Evolutionary conservation across 2,797 vertebrate species (phyloP), one percentile per base, ranked within the genome.

Genomic region (Notoglanidium macrostoma): DNA sequence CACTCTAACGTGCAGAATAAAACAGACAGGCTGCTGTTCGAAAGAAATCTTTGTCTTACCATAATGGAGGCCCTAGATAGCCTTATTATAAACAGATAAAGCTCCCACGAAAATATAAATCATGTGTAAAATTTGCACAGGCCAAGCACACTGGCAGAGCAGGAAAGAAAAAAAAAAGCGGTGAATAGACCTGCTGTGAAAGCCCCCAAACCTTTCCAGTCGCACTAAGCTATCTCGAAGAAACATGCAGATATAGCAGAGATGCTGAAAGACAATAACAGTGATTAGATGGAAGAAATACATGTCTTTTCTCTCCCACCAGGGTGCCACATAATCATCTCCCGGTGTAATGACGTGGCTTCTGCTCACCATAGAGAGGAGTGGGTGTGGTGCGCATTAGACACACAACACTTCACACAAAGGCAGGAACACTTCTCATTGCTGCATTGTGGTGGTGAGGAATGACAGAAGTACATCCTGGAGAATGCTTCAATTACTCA

Each of bases 171-270:
- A 5, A 57, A 79, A n/a, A 44, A 32, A 68, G 72, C 80, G 83
- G 86, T 29, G 46, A 83, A 82, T 63, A 87, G 68, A 85, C 21
- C 19, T 35, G 51, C n/a, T 83, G 72, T 55, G 77, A n/a, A 44
- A 67, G 44, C 46, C 40, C 9, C 14, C 21, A 83, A 44, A 44
- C 51, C 32, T 12, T 76, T 15, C 29, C 70, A 76, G 55, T 54
- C 19, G 32, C 40, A 46, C 35, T 85, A 10, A 21, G 2, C 11
- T 14, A 19, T 26, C 6, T 59, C 82, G 21, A 63, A 81, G 46
- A 59, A 81, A 79, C 57, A 57, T 70, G 51, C 23, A 44, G 73
- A 84, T 14, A 12, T 59, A 77, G 49, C 80, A 76, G 46, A 87
- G 51, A 77, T 44, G 70, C 1, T 55, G 57, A 77, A 77, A 76